These are phyloP conservation scores for Sarotherodon lohbergeri DNA, from an alignment of 2,113 vertebrate species.

Conservation along the genomic window DNA sequence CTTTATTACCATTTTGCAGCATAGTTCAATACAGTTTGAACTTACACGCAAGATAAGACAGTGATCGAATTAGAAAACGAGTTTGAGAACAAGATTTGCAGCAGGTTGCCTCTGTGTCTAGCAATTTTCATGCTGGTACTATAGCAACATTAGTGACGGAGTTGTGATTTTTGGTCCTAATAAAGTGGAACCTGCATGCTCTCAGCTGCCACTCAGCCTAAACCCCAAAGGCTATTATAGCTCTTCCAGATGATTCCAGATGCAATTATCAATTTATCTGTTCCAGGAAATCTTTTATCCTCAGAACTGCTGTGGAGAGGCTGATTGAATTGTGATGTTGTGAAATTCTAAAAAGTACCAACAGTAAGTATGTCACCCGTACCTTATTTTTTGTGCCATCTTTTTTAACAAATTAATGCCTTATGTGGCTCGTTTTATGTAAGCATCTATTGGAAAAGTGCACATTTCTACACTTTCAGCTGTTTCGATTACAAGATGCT, in stretches of 20 bases:
- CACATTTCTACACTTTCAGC: background rate
- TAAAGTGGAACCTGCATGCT: constrained; percentile 33
- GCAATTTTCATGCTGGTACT: background rate
- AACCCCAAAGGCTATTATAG: constrained; percentile 24
- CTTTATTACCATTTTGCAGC: background rate
- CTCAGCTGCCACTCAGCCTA: constrained; percentile 20
- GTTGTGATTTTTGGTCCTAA: constrained; percentile 45
- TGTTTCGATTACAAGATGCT: no score
- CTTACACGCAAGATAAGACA: background rate
- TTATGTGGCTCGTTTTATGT: background rate
- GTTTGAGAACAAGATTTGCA: background rate
- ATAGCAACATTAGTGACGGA: constrained; percentile 4
- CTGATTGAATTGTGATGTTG: background rate
- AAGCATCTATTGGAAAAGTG: background rate
- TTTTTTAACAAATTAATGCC: background rate
- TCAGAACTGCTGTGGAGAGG: background rate
- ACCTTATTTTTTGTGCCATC: background rate
- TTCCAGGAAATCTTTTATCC: constrained; percentile 6
- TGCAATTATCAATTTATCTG: constrained; percentile 32
- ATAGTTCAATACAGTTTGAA: background rate
- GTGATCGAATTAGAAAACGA: background rate
- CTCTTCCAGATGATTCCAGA: constrained; percentile 12
- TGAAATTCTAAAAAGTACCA: background rate
- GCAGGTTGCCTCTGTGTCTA: background rate
- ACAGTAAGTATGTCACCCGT: background rate